A percentile compares a stretch with the other conserved stretches of the same genome.
phyloP scores from a whole-genome alignment of 2,888 invertebrate species.

The Volucella inflata region DNA sequence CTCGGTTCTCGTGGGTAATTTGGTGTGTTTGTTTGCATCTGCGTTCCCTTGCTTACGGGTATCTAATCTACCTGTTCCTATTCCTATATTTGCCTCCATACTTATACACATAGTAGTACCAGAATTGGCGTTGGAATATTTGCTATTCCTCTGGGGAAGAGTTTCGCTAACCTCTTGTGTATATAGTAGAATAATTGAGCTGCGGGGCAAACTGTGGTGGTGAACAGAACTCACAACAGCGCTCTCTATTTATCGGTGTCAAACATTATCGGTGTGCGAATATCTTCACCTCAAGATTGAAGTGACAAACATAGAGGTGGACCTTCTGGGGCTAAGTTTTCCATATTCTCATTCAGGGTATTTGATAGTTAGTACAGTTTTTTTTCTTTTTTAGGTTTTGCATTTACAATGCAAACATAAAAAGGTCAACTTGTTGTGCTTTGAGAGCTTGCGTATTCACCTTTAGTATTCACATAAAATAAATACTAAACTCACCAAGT shows the following conservation, averaged over 20 bases:
- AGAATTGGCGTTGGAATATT: slow-evolving; percentile 35
- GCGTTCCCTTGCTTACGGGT: slow-evolving; percentile 22
- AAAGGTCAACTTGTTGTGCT: no score
- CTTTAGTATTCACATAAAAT: no score
- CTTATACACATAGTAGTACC: no score
- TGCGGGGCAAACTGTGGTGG: slow-evolving; percentile 57
- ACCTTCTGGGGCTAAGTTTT: no score
- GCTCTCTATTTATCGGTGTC: slow-evolving; percentile 50
- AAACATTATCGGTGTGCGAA: slow-evolving; percentile 59
- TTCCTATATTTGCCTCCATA: no score
- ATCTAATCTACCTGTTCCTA: not conserved
- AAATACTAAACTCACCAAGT: no score
- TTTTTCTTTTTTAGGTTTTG: no score
- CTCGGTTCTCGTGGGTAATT: slow-evolving; percentile 30
- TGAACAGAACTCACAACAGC: slow-evolving; percentile 54
- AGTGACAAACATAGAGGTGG: not conserved
- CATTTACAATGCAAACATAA: no score
- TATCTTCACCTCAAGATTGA: slow-evolving; percentile 34
- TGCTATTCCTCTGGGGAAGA: slow-evolving; percentile 47
- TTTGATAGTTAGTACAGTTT: no score
- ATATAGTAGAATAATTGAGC: slow-evolving; percentile 52
- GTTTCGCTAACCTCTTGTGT: slow-evolving; percentile 47
- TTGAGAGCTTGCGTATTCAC: no score
- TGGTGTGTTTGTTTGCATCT: slow-evolving; percentile 55
- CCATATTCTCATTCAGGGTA: no score